Conservation (phyloP, 2,888 invertebrate species). For the Thera obeliscata region DNA sequence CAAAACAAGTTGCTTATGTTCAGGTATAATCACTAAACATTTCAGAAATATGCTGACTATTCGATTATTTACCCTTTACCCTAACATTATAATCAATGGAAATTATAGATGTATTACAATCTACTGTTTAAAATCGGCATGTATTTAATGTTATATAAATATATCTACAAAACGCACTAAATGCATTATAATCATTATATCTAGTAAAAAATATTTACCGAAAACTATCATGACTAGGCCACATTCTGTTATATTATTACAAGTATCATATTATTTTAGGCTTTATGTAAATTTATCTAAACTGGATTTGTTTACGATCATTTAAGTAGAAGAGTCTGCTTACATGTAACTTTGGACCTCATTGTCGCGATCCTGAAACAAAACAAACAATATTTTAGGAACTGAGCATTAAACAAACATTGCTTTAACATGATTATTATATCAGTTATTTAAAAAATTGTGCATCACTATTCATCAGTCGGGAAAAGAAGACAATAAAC, state of each 20-base stretch:
- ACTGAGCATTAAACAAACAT: neutral
- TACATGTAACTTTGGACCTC: slow-evolving; percentile 16
- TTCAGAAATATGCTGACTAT: neutral
- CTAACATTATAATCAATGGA: neutral
- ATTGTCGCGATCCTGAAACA: slow-evolving; percentile 47
- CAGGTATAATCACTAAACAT: too few species aligned
- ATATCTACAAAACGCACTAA: neutral
- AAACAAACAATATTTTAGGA: slow-evolving; percentile 14
- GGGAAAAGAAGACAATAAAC: slow-evolving; percentile 76
- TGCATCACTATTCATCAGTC: slow-evolving; percentile 73
- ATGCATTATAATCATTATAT: neutral
- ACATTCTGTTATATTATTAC: neutral
- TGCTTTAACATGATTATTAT: neutral
- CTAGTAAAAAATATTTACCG: neutral
- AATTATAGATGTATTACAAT: neutral
- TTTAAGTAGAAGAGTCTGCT: slow-evolving; percentile 11
- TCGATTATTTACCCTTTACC: neutral
- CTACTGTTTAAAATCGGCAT: neutral
- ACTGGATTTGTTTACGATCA: neutral
- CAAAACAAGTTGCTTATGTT: too few species aligned
- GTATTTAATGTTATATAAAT: neutral
- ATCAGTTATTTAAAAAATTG: slow-evolving; percentile 46
- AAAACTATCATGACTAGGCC: neutral
- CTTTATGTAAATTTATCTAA: too few species aligned
- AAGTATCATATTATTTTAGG: too few species aligned